Base-by-base conservation (phyloP, 1,140 invertebrate species). In the Halyomorpha halys region DNA sequence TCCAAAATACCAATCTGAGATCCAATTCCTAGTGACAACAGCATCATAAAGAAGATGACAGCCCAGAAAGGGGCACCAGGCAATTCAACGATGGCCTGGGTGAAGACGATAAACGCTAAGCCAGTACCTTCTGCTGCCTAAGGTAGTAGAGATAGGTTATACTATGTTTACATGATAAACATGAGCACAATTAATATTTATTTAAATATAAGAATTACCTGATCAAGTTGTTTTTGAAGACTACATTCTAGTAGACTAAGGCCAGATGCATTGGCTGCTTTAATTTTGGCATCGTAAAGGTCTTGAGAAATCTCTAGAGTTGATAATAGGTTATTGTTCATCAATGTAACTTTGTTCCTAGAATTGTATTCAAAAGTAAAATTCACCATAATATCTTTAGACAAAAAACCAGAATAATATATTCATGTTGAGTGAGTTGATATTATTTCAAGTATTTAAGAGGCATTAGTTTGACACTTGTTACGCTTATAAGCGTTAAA, bases 91-190 rank as follows among this genome's bases (percentile, higher is more conserved):
- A 94, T 94, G 0, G 91, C 91, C 76, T 94, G 88, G 0, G 91
- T 93, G 75, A 94, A 93, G 11, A 94, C 87, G 68, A 94, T 92
- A 73, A 94, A 94, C 1, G 91, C 92, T 60, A 95, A 73, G 13
- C 92, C 92, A 11, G 92, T 95, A 47, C 92, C 92, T 79, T 94
- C 90, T n/a, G 90, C 91, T 34, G 90, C 90, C 87, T 90, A 69
- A 21, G 76, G 75, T 69, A 23, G 69, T 70, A 51, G 56, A 53
- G 23, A 53, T 25, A 30, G 8, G 16, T 53, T 19, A 15, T 21
- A 1, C 49, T 21, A 2, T 15, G 18, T 21, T 53, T 21, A 2
- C 16, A 53, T 53, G 18, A 53, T 9, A 53, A 19, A n/a, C 53
- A 54, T 9, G 60, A 51, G 11, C 21, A 62, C 54, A 62, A 39